These are phyloP conservation scores for Paedocypris micromegethes DNA, from an alignment of 2,797 vertebrate genomes.

Conservation along the genomic window DNA sequence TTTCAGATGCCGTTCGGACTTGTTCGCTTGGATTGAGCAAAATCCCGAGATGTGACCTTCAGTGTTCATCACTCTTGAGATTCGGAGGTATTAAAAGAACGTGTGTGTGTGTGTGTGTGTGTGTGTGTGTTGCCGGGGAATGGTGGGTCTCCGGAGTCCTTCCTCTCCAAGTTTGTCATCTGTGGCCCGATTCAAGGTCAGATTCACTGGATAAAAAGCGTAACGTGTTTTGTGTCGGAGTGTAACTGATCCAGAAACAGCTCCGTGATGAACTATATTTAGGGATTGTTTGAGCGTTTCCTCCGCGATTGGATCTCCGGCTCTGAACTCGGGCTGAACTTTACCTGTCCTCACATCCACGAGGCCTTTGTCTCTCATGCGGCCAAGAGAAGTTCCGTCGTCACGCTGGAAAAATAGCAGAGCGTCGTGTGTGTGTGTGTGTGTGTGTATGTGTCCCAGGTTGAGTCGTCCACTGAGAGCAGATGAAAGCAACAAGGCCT, in stretches of 20 bases:
- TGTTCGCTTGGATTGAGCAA: conserved; percentile 12
- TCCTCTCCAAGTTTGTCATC: conserved; percentile 29
- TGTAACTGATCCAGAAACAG: too few relatives aligned
- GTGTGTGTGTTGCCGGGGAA: conserved; percentile 19
- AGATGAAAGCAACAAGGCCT: conserved; percentile 74
- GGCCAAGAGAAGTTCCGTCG: too few relatives aligned
- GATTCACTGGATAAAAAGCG: neutral
- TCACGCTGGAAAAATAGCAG: too few relatives aligned
- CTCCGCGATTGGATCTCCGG: too few relatives aligned
- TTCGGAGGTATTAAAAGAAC: conserved; percentile 36
- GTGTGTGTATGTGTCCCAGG: conserved; percentile 59
- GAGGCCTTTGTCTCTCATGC: too few relatives aligned
- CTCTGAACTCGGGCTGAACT: too few relatives aligned
- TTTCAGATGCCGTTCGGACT: conserved; percentile 1
- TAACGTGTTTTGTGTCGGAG: neutral
- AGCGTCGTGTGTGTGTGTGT: conserved; percentile 24
- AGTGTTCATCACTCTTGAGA: conserved; percentile 12
- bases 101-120: conserved; percentile 37
- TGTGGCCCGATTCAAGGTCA: conserved; percentile 32
- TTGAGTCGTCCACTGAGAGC: conserved; percentile 68
- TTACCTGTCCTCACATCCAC: too few relatives aligned
- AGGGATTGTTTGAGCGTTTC: too few relatives aligned
- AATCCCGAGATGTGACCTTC: conserved; percentile 23
- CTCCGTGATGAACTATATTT: too few relatives aligned
- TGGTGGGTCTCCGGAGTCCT: conserved; percentile 31